Evolutionary conservation across 2,888 invertebrate species (phyloP), one percentile per base, ranked within the genome.

Genomic region (Tinea semifulvella): DNA sequence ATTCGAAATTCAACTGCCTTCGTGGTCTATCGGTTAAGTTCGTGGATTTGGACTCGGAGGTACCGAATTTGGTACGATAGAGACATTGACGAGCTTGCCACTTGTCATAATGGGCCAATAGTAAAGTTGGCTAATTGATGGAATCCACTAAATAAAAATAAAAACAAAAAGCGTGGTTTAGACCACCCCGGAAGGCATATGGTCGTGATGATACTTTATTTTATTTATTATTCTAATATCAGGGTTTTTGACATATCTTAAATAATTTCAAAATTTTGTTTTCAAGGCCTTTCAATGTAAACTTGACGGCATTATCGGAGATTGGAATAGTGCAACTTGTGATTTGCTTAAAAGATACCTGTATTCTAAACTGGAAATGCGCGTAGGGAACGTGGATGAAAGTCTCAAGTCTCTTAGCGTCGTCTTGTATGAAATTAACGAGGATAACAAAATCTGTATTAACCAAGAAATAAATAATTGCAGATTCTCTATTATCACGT

Each of bases 401-500:
- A n/a, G n/a, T n/a, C 60, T 57, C 28, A 58, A 60, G 38, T 66
- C 75, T 2, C 45, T 73, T n/a, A 68, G 69, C 3, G 71, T 76
- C 28, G 63, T 64, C 0, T 60, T 80, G 0, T 66, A 63, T 48
- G 64, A 69, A 49, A 58, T 55, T 10, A 44, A 53, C 1, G 65
- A 68, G 22, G 65, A 68, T 22, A 51, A 53, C 0, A 69, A 50
- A 3, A 46, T 68, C 7, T 46, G 46, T 17, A 51, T 80, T 51
- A 80, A 80, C 53, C 56, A 61, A 5, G 63, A 69, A 49, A 73
- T 79, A 76, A 64, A 76, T 44, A 67, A 65, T 44, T 51, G 67
- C 53, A 77, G 73, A 53, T 74, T 63, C 47, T 79, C 77, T 1
- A 60, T 76, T 27, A 56, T 62, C 1, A 65, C 75, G 80, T 77